phyloP scores from a whole-genome alignment of 1,140 invertebrate genomes.

The Gerris buenoi region DNA sequence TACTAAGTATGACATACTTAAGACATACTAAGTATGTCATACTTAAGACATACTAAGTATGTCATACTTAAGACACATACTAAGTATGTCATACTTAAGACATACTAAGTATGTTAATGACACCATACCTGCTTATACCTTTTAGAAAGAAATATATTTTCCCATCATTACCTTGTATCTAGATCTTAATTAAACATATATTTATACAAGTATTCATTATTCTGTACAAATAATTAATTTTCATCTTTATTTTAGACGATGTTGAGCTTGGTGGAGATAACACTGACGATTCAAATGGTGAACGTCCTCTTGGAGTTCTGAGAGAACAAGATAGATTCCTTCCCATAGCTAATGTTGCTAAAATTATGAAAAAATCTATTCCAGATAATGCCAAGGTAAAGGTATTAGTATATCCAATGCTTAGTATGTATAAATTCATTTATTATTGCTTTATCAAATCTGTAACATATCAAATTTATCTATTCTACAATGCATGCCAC shows the following conservation, averaged over 20 bases:
- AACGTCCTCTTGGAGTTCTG: slow-evolving; percentile 39
- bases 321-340: slow-evolving; percentile 88
- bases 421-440: too few relatives aligned
- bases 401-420: too few relatives aligned
- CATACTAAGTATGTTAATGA: background rate
- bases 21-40: too few relatives aligned
- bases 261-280: slow-evolving; percentile 36
- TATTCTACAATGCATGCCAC: too few relatives aligned
- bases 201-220: background rate
- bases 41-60: too few relatives aligned
- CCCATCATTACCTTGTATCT: too few relatives aligned
- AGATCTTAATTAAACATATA: background rate
- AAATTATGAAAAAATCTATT: slow-evolving; percentile 98
- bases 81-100: background rate
- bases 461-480: background rate
- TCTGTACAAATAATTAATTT: background rate
- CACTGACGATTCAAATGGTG: slow-evolving; percentile 54
- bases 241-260: slow-evolving; percentile 16
- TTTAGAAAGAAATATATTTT: background rate
- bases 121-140: background rate
- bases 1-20: too few relatives aligned
- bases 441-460: background rate
- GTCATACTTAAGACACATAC: background rate
- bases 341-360: slow-evolving; percentile 95
- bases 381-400: slow-evolving; percentile 84